Evolutionary conservation across 2,797 vertebrate genomes (phyloP).

Genomic region (Pelobates cultripes): DNA sequence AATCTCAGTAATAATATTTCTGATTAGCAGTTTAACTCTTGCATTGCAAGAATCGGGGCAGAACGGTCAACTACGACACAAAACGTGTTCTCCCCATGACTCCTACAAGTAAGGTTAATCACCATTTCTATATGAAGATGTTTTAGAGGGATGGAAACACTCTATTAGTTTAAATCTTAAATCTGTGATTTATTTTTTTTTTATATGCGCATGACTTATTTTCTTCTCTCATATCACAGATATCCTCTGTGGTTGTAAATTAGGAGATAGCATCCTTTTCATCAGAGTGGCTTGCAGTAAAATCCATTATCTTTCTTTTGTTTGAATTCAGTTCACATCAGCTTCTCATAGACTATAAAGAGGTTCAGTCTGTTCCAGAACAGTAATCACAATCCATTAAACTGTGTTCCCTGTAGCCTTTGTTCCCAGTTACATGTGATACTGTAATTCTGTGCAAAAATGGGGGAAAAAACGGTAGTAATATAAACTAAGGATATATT

Average conservation of each 20-base stretch:
- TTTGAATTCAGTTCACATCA: constrained; percentile 85
- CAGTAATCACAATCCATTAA: constrained; percentile 90
- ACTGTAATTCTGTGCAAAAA: constrained; percentile 59
- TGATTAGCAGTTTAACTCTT: constrained; percentile 25
- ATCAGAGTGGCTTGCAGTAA: constrained; percentile 65
- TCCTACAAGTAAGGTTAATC: constrained; percentile 28
- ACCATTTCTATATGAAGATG: constrained; percentile 10
- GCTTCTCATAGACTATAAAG: constrained; percentile 77
- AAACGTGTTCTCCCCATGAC: neutral
- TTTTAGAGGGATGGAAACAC: constrained; percentile 4
- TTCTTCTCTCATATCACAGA: constrained; percentile 22
- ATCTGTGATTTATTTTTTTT: constrained; percentile 49
- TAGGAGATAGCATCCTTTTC: constrained; percentile 62
- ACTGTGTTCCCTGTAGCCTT: constrained; percentile 84
- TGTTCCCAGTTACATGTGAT: constrained; percentile 75
- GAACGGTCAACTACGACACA: no score
- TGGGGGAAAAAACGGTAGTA: constrained; percentile 47
- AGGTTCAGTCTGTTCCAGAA: constrained; percentile 89
- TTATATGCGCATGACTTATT: constrained; percentile 46
- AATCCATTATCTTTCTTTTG: constrained; percentile 71
- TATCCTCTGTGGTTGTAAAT: constrained; percentile 61
- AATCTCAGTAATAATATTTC: constrained; percentile 43
- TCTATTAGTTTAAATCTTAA: constrained; percentile 39
- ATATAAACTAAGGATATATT: constrained; percentile 11
- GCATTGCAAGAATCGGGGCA: neutral